Percentiles rank a stretch among this genome's conserved stretches.
Conservation (phyloP, 1,140 invertebrate species). For the Cecropterus lyciades region DNA sequence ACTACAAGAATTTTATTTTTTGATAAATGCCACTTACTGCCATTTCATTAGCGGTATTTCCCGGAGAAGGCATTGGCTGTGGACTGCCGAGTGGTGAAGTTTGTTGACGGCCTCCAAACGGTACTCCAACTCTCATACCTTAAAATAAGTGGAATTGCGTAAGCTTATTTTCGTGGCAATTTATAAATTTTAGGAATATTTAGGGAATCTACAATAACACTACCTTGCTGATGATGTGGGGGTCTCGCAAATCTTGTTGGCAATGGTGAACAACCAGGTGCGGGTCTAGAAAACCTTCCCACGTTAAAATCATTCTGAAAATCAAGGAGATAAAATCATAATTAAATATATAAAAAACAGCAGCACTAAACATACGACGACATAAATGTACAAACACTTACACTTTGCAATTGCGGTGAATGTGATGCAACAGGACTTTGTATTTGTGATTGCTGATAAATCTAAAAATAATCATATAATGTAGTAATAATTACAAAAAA, state of each 20-base stretch:
- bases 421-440: conserved; percentile 81
- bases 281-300: conserved; percentile 76
- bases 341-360: not conserved
- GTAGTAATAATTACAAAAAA: no score
- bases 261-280: conserved; percentile 77
- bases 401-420: conserved; percentile 79
- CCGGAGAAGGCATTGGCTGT: conserved; percentile 80
- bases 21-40: conserved; percentile 61
- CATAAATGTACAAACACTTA: conserved; percentile 45
- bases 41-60: conserved; percentile 74
- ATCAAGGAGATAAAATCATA: conserved; percentile 15
- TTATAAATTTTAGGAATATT: not conserved
- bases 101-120: conserved; percentile 72
- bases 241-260: conserved; percentile 81
- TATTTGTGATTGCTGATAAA: conserved; percentile 81
- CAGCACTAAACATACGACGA: not conserved
- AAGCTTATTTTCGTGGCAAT: not conserved
- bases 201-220: no score
- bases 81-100: conserved; percentile 82
- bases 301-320: conserved; percentile 68
- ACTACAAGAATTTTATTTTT: not conserved
- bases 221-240: conserved; percentile 82
- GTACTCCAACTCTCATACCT: conserved; percentile 80
- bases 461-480: conserved; percentile 54
- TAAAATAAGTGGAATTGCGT: conserved; percentile 30